Evolutionary conservation across 2,888 invertebrate species (phyloP), one percentile per base, ranked within the genome.

Genomic region (Nymphalis urticae): DNA sequence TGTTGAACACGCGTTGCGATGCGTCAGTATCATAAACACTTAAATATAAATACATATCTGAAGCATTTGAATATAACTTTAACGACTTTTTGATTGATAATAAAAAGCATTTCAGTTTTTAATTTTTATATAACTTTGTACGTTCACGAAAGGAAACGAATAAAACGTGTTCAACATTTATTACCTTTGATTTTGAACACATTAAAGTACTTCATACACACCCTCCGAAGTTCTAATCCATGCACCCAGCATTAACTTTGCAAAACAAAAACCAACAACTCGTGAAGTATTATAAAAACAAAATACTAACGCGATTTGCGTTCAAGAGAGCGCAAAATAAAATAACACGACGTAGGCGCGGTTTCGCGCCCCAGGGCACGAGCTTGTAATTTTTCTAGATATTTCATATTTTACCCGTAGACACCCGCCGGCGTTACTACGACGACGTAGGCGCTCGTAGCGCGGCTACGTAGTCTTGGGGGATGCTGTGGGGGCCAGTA

Each of bases 311-410:
- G 79, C 82, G 82, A 83, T 85, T 85, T 81, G 80, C 79, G 89
- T 85, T 88, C 85, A 91, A 91, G 89, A 88, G 89, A 86, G 87
- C 87, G 87, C 83, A 87, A 89, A 91, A 92, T 90, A 90, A 91
- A 91, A 91, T 91, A 91, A 89, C 87, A 82, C 86, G 84, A 83
- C 80, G 85, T 89, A 87, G 87, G 89, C 90, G 88, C 90, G 86
- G 87, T 84, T 88, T 85, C 78, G 76, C 80, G 87, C 88, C 90
- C 80, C 76, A 77, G 82, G 88, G 84, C 82, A 78, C 77, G 79
- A 77, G 80, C 80, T 81, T 85, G 89, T 88, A 90, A 91, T 92
- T 89, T 86, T 88, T 87, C 88, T 84, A 87, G 87, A 89, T 85
- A 90, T 90, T 90, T 87, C 84, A 86, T 87, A 87, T 86, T 88